phyloP scores from a whole-genome alignment of 2,888 invertebrate species.

The Drosophila anomelani region DNA sequence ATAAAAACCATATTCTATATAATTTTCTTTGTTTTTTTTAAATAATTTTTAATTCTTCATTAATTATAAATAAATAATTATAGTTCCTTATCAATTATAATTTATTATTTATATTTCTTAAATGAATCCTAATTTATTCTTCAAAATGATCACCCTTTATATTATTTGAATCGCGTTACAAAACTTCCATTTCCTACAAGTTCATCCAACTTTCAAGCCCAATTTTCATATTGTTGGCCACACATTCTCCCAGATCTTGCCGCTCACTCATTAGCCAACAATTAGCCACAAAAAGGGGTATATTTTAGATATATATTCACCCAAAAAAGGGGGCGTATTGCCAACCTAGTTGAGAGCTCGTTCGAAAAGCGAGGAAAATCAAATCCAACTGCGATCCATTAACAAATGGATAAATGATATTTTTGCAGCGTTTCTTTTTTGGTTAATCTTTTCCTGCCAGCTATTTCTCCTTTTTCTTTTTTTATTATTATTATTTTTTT shows the following conservation, averaged over 20 bases:
- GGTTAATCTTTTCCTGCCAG: not conserved
- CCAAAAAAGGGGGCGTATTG: constrained; percentile 23
- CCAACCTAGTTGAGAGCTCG: constrained; percentile 7
- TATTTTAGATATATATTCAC: not conserved
- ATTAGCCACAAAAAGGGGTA: constrained; percentile 10
- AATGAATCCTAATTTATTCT: too few relatives aligned
- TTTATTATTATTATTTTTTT: not conserved
- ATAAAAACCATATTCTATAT: too few relatives aligned
- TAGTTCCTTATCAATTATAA: too few relatives aligned
- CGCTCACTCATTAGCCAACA: constrained; percentile 37
- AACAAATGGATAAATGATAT: constrained; percentile 32
- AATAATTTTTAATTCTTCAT: too few relatives aligned
- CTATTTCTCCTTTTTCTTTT: not conserved
- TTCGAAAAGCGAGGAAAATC: constrained; percentile 17
- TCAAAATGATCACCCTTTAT: too few relatives aligned
- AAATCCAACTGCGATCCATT: constrained; percentile 28
- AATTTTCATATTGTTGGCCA: not conserved
- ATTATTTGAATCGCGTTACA: not conserved
- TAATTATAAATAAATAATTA: too few relatives aligned
- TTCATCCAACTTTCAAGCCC: constrained; percentile 1
- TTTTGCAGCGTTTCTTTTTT: constrained; percentile 13
- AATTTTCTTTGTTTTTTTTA: too few relatives aligned
- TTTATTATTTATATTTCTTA: too few relatives aligned
- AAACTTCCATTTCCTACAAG: not conserved
- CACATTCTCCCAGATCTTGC: constrained; percentile 13